Conservation (phyloP, 1,140 invertebrate species). For the Dryas iulia region DNA sequence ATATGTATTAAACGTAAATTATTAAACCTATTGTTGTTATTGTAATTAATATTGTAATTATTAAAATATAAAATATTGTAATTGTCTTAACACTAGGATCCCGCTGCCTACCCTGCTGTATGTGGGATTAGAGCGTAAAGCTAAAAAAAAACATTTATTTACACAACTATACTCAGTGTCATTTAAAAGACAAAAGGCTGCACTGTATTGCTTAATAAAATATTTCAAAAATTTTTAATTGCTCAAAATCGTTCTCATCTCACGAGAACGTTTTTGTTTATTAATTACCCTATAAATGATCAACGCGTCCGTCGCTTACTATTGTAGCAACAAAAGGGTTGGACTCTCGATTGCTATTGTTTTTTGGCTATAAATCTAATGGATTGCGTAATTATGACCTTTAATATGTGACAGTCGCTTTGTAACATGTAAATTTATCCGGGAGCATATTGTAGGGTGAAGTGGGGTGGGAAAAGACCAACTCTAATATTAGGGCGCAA, state of each 20-base stretch:
- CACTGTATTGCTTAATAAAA: slow-evolving; percentile 44
- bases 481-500: slow-evolving; percentile 51
- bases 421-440: slow-evolving; percentile 73
- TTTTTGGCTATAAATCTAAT: slow-evolving; percentile 76
- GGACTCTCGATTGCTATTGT: slow-evolving; percentile 56
- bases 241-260: slow-evolving; percentile 4
- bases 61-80: too few relatives aligned
- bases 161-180: neutral
- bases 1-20: too few relatives aligned
- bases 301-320: slow-evolving; percentile 48
- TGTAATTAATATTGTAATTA: too few relatives aligned
- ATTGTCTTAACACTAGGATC: too few relatives aligned
- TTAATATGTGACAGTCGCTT: slow-evolving; percentile 75
- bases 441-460: slow-evolving; percentile 51
- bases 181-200: slow-evolving; percentile 19
- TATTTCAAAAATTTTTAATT: slow-evolving; percentile 21
- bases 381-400: slow-evolving; percentile 71
- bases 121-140: too few relatives aligned
- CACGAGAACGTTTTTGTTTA: slow-evolving; percentile 65
- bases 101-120: too few relatives aligned
- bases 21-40: too few relatives aligned
- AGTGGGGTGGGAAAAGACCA: slow-evolving; percentile 66
- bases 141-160: too few relatives aligned
- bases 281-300: slow-evolving; percentile 77
- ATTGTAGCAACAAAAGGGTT: slow-evolving; percentile 63